A percentile compares a stretch with the other conserved stretches of the same genome.
Evolutionary conservation across 1,140 invertebrate species (phyloP).

Genomic region (Geopemphigus sp.): DNA sequence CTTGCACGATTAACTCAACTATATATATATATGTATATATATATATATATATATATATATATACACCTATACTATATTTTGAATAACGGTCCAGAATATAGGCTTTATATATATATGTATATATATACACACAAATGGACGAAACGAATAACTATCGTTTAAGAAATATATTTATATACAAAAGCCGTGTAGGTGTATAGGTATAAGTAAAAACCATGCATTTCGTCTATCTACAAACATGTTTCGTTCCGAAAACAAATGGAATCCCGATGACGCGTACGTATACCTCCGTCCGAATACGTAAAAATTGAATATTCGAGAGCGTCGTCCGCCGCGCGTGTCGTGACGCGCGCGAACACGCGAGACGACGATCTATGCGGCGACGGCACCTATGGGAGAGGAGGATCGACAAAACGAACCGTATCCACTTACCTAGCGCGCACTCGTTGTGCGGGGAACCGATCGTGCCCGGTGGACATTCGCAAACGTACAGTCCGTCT

Average conservation of each 20-base stretch:
- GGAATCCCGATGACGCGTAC: background rate
- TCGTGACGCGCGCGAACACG: too few relatives aligned
- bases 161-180: too few relatives aligned
- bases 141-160: too few relatives aligned
- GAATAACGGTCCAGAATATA: too few relatives aligned
- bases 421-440: constrained; percentile 69
- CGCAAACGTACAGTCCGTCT: constrained; percentile 66
- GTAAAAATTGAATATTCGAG: background rate
- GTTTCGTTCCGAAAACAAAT: background rate
- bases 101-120: too few relatives aligned
- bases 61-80: too few relatives aligned
- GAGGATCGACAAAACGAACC: background rate
- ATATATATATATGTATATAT: background rate
- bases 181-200: too few relatives aligned
- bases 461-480: constrained; percentile 71
- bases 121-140: too few relatives aligned
- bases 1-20: constrained; percentile 45
- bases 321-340: too few relatives aligned
- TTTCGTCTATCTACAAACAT: background rate
- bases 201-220: constrained; percentile 30
- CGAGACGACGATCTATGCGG: too few relatives aligned
- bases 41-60: too few relatives aligned
- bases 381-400: too few relatives aligned
- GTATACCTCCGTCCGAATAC: background rate
- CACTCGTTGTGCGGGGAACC: constrained; percentile 74